Conservation (phyloP, 2,888 invertebrate species). For the Rotaria socialis region DNA sequence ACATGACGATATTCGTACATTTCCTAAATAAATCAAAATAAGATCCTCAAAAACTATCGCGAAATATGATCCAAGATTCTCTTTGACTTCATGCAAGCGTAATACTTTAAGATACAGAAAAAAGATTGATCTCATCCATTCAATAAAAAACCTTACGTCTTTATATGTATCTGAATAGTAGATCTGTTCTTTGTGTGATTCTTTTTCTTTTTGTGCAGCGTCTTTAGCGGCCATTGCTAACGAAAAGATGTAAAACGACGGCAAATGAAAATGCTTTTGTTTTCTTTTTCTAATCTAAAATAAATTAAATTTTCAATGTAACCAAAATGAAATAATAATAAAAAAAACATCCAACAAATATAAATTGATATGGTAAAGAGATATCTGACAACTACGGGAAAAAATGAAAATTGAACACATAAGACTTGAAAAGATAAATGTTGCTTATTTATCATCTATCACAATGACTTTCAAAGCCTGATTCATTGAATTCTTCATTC, state of each 20-base stretch:
- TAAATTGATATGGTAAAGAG: neutral
- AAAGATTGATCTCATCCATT: too few relatives aligned
- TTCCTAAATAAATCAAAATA: neutral
- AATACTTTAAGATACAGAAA: neutral
- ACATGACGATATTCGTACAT: slow-evolving; percentile 42
- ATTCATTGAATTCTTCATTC: neutral
- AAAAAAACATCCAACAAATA: neutral
- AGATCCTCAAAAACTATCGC: neutral
- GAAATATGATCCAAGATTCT: too few relatives aligned
- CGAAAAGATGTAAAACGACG: neutral
- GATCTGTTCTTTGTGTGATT: slow-evolving; percentile 28
- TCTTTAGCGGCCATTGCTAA: slow-evolving; percentile 22
- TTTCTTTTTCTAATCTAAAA: neutral
- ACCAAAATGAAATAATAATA: neutral
- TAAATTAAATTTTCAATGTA: neutral
- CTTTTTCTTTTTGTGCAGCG: slow-evolving; percentile 28
- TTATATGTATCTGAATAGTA: slow-evolving; percentile 32
- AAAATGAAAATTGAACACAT: neutral
- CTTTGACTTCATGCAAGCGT: too few relatives aligned
- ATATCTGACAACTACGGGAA: neutral
- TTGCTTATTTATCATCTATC: slow-evolving; percentile 4
- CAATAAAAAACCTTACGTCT: neutral
- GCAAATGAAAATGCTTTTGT: neutral
- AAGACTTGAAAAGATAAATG: neutral
- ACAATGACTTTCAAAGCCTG: slow-evolving; percentile 4